phyloP scores from a whole-genome alignment of 2,888 invertebrate species.

The Macroteleia sp. region DNA sequence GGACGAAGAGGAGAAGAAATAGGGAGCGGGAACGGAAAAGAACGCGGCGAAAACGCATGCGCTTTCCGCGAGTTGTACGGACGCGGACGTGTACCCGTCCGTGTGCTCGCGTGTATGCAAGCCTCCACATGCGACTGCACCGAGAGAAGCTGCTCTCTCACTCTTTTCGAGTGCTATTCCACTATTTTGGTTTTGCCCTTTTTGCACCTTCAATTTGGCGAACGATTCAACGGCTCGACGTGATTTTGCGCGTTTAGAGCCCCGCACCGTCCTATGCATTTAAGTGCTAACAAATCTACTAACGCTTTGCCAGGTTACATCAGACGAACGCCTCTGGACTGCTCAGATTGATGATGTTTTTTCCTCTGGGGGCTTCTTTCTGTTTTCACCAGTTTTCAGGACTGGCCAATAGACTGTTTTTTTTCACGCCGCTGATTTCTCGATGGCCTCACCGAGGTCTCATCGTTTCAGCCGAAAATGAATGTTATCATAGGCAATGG shows the following conservation, averaged over 20 bases:
- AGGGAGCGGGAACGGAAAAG: constrained; percentile 43
- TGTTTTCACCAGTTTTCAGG: too few species aligned
- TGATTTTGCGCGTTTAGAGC: constrained; percentile 72
- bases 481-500: too few species aligned
- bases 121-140: neutral
- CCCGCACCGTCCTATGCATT: constrained; percentile 60
- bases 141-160: constrained; percentile 9
- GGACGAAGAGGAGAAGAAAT: constrained; percentile 70
- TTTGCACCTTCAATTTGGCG: constrained; percentile 74
- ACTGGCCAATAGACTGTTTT: too few species aligned
- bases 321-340: constrained; percentile 41
- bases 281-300: constrained; percentile 51
- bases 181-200: constrained; percentile 63
- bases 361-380: constrained; percentile 8
- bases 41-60: constrained; percentile 61
- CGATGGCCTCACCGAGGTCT: constrained; percentile 2
- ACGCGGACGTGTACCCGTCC: constrained; percentile 24
- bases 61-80: constrained; percentile 17
- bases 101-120: constrained; percentile 54
- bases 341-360: constrained; percentile 26
- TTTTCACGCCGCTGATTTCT: constrained; percentile 15
- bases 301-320: constrained; percentile 40
- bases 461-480: too few species aligned
- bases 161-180: constrained; percentile 49
- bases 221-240: constrained; percentile 70